These are phyloP conservation scores for Cybosia mesomella DNA, from an alignment of 2,888 invertebrate genomes.

Conservation along the genomic window DNA sequence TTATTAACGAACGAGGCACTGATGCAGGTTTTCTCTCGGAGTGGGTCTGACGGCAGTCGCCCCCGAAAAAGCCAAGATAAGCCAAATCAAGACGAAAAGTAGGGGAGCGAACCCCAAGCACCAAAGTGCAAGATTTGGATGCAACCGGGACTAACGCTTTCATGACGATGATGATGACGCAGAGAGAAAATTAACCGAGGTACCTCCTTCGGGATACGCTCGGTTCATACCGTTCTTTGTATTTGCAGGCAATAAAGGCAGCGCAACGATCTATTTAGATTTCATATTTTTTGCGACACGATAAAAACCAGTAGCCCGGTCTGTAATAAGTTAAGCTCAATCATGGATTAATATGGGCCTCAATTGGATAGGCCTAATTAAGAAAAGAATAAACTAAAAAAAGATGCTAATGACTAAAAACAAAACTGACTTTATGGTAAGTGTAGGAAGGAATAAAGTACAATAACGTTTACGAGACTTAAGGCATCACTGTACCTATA, in stretches of 20 bases:
- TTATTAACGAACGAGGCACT: too few relatives aligned
- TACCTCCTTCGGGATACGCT: neutral
- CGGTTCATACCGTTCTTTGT: neutral
- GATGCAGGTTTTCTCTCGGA: neutral
- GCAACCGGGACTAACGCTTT: too few relatives aligned
- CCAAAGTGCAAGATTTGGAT: too few relatives aligned
- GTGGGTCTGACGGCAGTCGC: neutral
- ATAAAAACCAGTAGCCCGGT: neutral
- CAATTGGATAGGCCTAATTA: neutral
- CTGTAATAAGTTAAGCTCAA: neutral
- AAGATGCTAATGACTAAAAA: neutral
- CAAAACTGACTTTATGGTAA: too few relatives aligned
- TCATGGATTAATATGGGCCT: neutral
- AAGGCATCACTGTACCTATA: too few relatives aligned
- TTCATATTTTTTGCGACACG: neutral
- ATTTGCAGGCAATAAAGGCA: too few relatives aligned
- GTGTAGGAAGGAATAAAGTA: too few relatives aligned
- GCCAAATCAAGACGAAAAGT: neutral
- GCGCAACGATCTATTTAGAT: neutral
- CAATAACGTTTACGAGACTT: neutral
- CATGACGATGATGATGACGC: neutral
- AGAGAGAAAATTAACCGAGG: neutral
- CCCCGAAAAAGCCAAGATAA: neutral
- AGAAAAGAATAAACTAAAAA: neutral
- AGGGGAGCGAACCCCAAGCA: too few relatives aligned